Percentiles rank a stretch among this genome's conserved stretches.
phyloP scores from a whole-genome alignment of 2,797 vertebrate genomes.

The Xenentodon cancila region DNA sequence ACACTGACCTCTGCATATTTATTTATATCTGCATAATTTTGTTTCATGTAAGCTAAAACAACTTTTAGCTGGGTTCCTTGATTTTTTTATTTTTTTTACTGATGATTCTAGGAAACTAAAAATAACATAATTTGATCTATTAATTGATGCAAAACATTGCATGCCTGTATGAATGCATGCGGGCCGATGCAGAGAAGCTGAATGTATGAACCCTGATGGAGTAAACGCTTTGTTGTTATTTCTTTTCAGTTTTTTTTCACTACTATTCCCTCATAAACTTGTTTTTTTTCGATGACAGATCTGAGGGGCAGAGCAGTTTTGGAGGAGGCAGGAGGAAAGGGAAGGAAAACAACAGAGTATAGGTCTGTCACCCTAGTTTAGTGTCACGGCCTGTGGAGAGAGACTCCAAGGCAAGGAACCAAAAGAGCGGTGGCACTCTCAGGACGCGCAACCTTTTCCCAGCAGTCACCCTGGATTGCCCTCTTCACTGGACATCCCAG shows the following conservation, averaged over 20 bases:
- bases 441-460: slow-evolving; percentile 53
- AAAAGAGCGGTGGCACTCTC: slow-evolving; percentile 52
- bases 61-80: too few species aligned
- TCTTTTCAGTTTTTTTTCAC: slow-evolving; percentile 7
- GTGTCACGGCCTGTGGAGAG: slow-evolving; percentile 32
- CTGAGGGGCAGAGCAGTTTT: slow-evolving; percentile 8
- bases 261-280: slow-evolving; percentile 1
- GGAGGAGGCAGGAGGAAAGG: slow-evolving; percentile 21
- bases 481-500: slow-evolving; percentile 29
- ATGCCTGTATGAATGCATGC: too few species aligned
- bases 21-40: too few species aligned
- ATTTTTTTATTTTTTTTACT: too few species aligned
- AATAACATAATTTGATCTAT: too few species aligned
- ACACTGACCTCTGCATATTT: too few species aligned
- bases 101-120: too few species aligned
- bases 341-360: slow-evolving; percentile 27
- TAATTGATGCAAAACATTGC: not conserved
- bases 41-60: too few species aligned
- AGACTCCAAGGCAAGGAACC: slow-evolving; percentile 44
- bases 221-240: not conserved
- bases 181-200: too few species aligned
- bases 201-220: too few species aligned
- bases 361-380: slow-evolving; percentile 56
- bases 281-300: slow-evolving; percentile 1
- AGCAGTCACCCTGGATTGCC: slow-evolving; percentile 34